Evolutionary conservation across 1,140 invertebrate species (phyloP).

Genomic region (Drosophila asahinai): DNA sequence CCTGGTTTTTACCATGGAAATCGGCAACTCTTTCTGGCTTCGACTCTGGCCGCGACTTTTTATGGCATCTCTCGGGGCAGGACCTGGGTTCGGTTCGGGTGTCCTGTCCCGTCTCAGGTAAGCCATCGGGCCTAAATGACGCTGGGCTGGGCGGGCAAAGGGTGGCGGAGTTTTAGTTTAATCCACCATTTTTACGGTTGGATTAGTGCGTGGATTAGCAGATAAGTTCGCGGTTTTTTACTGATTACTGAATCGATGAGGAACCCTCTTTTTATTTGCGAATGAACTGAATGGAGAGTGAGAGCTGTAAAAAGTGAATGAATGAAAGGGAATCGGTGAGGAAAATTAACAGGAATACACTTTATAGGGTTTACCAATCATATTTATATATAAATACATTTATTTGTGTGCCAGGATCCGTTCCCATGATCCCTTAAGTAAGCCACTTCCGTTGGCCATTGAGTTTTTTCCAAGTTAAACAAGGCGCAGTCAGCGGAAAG

Average conservation of each 20-base stretch:
- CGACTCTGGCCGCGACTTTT: conserved; percentile 52
- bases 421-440: conserved; percentile 1
- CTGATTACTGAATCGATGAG: conserved; percentile 32
- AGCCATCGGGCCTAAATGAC: conserved; percentile 33
- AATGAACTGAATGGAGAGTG: conserved; percentile 5
- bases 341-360: no score
- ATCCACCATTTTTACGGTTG: conserved; percentile 82
- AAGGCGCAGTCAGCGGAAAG: conserved; percentile 33
- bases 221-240: conserved; percentile 77
- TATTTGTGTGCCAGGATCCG: no score
- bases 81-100: no score
- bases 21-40: conserved; percentile 75
- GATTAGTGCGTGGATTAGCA: conserved; percentile 72
- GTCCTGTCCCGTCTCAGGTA: conserved; percentile 47
- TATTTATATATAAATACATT: neutral
- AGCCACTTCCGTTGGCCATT: conserved; percentile 30
- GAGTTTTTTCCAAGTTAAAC: conserved; percentile 63
- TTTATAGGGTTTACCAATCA: neutral
- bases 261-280: conserved; percentile 27
- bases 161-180: conserved; percentile 56
- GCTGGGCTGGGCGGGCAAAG: conserved; percentile 4
- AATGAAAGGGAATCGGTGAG: conserved; percentile 14
- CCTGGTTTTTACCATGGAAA: conserved; percentile 70
- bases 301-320: conserved; percentile 41
- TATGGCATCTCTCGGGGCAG: conserved; percentile 27